Conservation (phyloP, 2,888 invertebrate species). For the Selenia dentaria region DNA sequence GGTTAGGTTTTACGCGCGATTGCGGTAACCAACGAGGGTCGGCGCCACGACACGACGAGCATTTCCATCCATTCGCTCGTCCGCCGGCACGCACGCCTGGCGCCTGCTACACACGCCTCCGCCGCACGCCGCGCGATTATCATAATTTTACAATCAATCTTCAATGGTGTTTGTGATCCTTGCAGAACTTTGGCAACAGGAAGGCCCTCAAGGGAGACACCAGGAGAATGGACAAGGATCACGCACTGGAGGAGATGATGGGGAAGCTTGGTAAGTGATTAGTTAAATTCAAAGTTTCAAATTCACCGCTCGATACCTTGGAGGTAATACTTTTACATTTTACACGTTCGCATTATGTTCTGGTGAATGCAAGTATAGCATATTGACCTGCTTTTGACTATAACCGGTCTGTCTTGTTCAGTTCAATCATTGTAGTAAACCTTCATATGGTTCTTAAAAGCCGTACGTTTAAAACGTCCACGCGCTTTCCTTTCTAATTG, state of each 20-base stretch:
- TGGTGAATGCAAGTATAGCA: constrained; percentile 28
- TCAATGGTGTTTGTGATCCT: constrained; percentile 73
- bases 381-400: constrained; percentile 45
- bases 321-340: constrained; percentile 42
- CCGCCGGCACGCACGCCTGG: constrained; percentile 73
- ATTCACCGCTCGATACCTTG: constrained; percentile 30
- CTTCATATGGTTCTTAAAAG: constrained; percentile 35
- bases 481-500: constrained; percentile 48
- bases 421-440: constrained; percentile 37
- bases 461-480: constrained; percentile 28
- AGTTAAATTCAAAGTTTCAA: constrained; percentile 4
- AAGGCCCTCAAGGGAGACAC: constrained; percentile 32
- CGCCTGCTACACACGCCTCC: constrained; percentile 53
- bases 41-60: constrained; percentile 50
- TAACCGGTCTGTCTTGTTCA: constrained; percentile 47
- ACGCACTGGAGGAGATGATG: constrained; percentile 87
- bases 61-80: constrained; percentile 69
- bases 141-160: constrained; percentile 40
- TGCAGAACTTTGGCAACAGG: constrained; percentile 51
- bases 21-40: constrained; percentile 61
- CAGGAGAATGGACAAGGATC: constrained; percentile 85
- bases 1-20: constrained; percentile 69
- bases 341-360: constrained; percentile 38
- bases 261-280: constrained; percentile 85
- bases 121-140: constrained; percentile 37